These are phyloP conservation scores for Eulemur albifrons DNA, from an alignment of 2,797 vertebrate species.

Conservation along the genomic window DNA sequence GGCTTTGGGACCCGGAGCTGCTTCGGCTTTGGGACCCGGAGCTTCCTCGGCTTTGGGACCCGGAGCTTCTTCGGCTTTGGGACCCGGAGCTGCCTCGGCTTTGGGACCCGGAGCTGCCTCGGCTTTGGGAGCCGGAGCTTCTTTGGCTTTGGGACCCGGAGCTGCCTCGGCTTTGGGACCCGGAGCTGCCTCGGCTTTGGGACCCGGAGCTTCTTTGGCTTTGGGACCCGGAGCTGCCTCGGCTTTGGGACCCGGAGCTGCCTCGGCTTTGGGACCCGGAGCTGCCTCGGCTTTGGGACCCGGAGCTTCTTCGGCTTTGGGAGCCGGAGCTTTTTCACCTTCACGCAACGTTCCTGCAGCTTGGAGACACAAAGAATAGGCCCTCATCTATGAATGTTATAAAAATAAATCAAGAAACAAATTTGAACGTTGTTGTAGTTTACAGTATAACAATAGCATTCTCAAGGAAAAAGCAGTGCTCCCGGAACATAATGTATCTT, in stretches of 20 bases:
- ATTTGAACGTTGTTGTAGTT: neutral
- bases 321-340: neutral
- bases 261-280: neutral
- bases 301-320: too few species aligned
- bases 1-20: too few species aligned
- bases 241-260: too few species aligned
- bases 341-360: neutral
- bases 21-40: too few species aligned
- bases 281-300: neutral
- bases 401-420: conserved; percentile 48
- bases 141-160: too few species aligned
- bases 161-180: neutral
- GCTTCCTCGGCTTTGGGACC: too few species aligned
- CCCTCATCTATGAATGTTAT: neutral
- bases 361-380: conserved; percentile 60
- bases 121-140: too few species aligned
- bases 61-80: too few species aligned
- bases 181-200: neutral
- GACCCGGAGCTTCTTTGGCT: too few species aligned
- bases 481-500: neutral
- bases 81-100: accelerated
- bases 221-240: neutral
- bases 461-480: conserved; percentile 11
- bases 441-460: neutral
- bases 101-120: too few species aligned